Evolutionary conservation across 2,797 vertebrate species (phyloP).

Genomic region (Fistularia tabacaria): DNA sequence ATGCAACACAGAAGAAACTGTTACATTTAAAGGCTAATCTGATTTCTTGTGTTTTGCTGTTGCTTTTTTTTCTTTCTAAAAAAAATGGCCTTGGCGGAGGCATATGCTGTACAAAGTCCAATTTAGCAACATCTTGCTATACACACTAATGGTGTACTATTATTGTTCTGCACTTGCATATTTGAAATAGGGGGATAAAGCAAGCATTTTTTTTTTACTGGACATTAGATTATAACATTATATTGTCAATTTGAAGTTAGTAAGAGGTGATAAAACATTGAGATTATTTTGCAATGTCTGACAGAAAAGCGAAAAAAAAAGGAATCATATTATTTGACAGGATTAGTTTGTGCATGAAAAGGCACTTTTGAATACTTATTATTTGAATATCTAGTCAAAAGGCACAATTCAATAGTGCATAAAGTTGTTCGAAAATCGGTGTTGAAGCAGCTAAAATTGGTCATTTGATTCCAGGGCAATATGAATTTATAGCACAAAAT

Average conservation of each 20-base stretch:
- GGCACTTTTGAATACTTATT: constrained; percentile 51
- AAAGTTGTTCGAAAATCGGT: constrained; percentile 22
- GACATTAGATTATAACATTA: no score
- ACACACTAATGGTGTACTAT: no score
- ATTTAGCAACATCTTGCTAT: neutral
- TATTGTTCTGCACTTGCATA: no score
- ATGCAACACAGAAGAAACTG: no score
- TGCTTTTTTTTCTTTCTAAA: neutral
- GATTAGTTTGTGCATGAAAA: constrained; percentile 47
- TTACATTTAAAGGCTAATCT: neutral
- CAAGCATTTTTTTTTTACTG: no score
- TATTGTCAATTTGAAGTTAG: no score
- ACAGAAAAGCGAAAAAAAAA: no score
- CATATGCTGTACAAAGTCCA: neutral
- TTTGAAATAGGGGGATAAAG: no score
- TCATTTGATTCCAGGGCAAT: constrained; percentile 43
- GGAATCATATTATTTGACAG: neutral
- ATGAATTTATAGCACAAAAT: constrained; percentile 21
- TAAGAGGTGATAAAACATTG: no score
- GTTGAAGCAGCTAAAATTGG: constrained; percentile 17
- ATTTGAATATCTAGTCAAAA: constrained; percentile 40
- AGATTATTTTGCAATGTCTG: no score
- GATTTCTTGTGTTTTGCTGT: no score
- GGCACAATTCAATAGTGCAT: constrained; percentile 27
- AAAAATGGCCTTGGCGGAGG: neutral